These are phyloP conservation scores for Nannobrachium achirus DNA, from an alignment of 2,113 vertebrate genomes.

Conservation along the genomic window DNA sequence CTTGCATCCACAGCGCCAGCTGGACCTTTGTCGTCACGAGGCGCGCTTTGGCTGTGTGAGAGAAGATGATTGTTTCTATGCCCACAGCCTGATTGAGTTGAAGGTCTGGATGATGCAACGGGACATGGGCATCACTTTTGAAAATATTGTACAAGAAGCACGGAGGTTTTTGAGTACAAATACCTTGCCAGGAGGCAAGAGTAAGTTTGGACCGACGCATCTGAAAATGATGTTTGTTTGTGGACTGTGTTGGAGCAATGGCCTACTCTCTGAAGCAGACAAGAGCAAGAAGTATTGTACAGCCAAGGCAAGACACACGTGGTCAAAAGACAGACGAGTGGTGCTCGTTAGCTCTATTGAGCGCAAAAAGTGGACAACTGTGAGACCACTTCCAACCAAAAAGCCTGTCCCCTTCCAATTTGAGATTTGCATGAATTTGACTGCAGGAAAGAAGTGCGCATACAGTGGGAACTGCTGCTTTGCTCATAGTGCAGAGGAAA, in stretches of 20 bases:
- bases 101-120: conserved; percentile 97
- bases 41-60: conserved; percentile 92
- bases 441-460: conserved; percentile 93
- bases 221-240: conserved; percentile 98
- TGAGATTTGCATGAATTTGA: conserved; percentile 98
- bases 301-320: conserved; percentile 95
- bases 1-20: conserved; percentile 80
- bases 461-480: conserved; percentile 97
- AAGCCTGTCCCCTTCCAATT: conserved; percentile 97
- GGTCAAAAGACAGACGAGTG: conserved; percentile 93
- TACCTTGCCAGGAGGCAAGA: conserved; percentile 80
- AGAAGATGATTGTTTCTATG: conserved; percentile 95
- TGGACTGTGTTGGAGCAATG: conserved; percentile 93
- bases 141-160: conserved; percentile 91
- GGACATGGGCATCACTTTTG: conserved; percentile 88
- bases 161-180: conserved; percentile 86
- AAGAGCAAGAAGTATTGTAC: conserved; percentile 96
- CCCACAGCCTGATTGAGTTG: conserved; percentile 94
- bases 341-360: conserved; percentile 93
- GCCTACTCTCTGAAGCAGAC: conserved; percentile 94
- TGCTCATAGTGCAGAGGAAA: conserved; percentile 94
- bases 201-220: conserved; percentile 87
- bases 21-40: conserved; percentile 95
- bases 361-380: conserved; percentile 94
- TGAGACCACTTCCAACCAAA: conserved; percentile 93